These are phyloP conservation scores for Trimorus sp. DNA, from an alignment of 2,888 invertebrate genomes.

Conservation along the genomic window DNA sequence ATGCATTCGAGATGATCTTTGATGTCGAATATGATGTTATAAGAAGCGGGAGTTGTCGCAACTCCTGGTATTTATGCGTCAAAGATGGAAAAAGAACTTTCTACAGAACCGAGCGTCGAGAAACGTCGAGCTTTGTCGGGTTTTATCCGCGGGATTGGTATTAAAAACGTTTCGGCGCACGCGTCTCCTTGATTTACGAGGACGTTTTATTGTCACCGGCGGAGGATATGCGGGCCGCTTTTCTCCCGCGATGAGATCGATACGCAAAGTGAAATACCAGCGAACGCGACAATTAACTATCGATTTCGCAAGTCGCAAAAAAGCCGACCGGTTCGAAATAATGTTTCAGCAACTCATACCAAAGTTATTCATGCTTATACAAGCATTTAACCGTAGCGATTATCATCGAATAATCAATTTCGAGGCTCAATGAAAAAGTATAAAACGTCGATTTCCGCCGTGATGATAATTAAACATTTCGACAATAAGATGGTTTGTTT, in stretches of 20 bases:
- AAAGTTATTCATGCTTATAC: no score
- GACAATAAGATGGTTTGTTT: no score
- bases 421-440: no score
- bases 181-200: conserved; percentile 28
- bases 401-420: no score
- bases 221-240: conserved; percentile 9
- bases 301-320: conserved; percentile 34
- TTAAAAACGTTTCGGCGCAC: conserved; percentile 23
- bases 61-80: conserved; percentile 48
- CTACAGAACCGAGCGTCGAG: conserved; percentile 30
- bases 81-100: conserved; percentile 51
- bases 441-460: no score
- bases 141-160: conserved; percentile 16
- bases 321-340: no score
- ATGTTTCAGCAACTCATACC: no score
- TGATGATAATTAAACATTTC: no score
- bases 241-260: neutral
- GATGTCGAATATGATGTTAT: conserved; percentile 53
- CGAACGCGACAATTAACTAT: conserved; percentile 26
- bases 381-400: no score
- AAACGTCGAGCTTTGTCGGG: conserved; percentile 34
- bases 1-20: conserved; percentile 44
- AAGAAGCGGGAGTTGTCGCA: conserved; percentile 51
- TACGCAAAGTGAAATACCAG: conserved; percentile 30
- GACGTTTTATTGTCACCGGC: conserved; percentile 10